A percentile compares a stretch with the other conserved stretches of the same genome.
These are phyloP conservation scores for Anastrepha obliqua DNA, from an alignment of 1,140 invertebrate genomes.

Conservation along the genomic window DNA sequence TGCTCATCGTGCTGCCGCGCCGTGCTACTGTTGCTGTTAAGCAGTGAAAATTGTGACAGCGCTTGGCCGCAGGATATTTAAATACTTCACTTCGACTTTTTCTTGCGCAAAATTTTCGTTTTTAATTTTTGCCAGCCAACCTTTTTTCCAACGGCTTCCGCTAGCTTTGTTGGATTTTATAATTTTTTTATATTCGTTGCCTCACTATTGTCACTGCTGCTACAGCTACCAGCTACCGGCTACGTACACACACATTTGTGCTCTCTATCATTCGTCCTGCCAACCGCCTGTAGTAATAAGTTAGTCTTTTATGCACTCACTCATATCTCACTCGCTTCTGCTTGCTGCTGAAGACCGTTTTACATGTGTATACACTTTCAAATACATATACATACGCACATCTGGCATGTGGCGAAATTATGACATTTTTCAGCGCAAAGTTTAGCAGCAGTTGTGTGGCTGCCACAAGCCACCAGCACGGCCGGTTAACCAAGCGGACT, in stretches of 20 bases:
- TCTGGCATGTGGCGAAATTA: conserved; percentile 37
- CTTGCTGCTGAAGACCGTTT: neutral
- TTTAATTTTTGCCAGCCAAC: conserved; percentile 41
- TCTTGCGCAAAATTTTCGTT: conserved; percentile 16
- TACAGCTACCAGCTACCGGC: too few species aligned
- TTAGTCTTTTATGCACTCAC: conserved; percentile 35
- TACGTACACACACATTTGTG: neutral
- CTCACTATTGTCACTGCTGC: conserved; percentile 2
- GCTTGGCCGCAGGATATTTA: conserved; percentile 47
- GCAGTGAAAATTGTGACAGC: conserved; percentile 47
- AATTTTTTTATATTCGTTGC: neutral
- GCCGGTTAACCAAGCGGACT: conserved; percentile 16
- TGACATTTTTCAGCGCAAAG: conserved; percentile 49
- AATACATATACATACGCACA: neutral
- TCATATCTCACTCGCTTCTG: neutral
- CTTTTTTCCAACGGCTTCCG: neutral
- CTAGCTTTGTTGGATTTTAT: neutral
- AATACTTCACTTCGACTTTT: conserved; percentile 49
- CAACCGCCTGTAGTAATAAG: conserved; percentile 36
- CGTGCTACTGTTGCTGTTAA: neutral
- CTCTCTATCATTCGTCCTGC: conserved; percentile 15
- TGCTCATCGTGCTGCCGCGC: neutral
- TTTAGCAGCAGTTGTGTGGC: conserved; percentile 46
- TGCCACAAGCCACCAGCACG: conserved; percentile 42
- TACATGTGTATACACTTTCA: neutral